Conservation (phyloP, 2,113 vertebrate species). For the Caretta caretta region DNA sequence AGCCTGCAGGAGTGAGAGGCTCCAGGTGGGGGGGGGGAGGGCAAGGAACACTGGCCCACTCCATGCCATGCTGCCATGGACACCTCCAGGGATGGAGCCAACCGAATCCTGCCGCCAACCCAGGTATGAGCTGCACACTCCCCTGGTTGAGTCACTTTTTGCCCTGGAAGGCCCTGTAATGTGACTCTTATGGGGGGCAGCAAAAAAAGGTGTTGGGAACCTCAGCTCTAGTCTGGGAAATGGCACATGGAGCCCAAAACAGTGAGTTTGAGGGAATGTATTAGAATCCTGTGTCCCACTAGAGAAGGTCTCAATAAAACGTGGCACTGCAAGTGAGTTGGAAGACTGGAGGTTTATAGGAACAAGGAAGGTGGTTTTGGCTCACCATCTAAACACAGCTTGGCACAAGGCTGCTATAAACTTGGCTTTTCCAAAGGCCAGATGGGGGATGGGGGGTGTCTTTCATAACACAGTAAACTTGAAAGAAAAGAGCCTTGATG, state of each 20-base stretch:
- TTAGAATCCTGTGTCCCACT: neutral
- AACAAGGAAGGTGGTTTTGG: neutral
- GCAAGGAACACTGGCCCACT: too few relatives aligned
- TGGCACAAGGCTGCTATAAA: neutral
- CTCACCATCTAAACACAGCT: neutral
- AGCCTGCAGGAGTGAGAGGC: too few relatives aligned
- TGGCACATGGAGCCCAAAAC: neutral
- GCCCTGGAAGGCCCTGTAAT: too few relatives aligned
- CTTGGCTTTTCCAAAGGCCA: neutral
- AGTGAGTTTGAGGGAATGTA: neutral
- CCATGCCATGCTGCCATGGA: too few relatives aligned
- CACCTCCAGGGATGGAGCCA: too few relatives aligned
- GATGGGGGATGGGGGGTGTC: too few relatives aligned
- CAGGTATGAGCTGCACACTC: too few relatives aligned
- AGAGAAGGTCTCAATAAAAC: neutral
- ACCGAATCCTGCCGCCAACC: too few relatives aligned
- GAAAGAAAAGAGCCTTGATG: neutral
- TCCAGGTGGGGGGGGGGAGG: too few relatives aligned
- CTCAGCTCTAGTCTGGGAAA: neutral
- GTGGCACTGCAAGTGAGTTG: neutral
- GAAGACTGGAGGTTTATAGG: neutral
- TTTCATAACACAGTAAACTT: neutral
- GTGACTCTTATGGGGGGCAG: too few relatives aligned
- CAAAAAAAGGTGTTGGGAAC: too few relatives aligned
- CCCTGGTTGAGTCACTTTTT: too few relatives aligned